Evolutionary conservation across 1,140 invertebrate genomes (phyloP).

Genomic region (Psix sp.): DNA sequence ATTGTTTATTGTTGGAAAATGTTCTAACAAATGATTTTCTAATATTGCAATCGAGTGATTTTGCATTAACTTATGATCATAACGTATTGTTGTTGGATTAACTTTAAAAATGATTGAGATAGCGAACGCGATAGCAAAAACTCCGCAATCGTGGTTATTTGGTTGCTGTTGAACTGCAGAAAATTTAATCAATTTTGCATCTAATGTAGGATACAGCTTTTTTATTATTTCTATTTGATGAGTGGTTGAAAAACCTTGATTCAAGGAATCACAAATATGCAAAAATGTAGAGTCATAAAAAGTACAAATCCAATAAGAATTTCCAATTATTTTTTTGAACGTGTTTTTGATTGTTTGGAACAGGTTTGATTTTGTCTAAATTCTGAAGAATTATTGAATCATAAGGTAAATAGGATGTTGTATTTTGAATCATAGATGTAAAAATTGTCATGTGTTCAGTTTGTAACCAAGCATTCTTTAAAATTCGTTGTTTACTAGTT

Average conservation of each 20-base stretch:
- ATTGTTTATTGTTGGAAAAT: neutral
- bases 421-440: slow-evolving; percentile 7
- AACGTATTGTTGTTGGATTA: too few species aligned
- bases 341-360: neutral
- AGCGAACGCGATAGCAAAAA: too few species aligned
- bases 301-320: slow-evolving; percentile 1
- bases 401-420: slow-evolving; percentile 5
- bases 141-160: too few species aligned
- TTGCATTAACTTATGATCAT: too few species aligned
- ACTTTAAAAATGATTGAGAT: too few species aligned
- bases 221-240: neutral
- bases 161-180: too few species aligned
- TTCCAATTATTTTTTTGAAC: slow-evolving; percentile 9
- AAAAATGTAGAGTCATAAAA: neutral
- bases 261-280: slow-evolving; percentile 7
- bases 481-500: neutral
- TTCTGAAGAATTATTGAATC: neutral
- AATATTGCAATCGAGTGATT: too few species aligned
- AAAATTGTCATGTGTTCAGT: slow-evolving; percentile 3
- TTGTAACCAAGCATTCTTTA: neutral
- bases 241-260: neutral
- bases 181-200: too few species aligned
- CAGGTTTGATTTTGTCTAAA: neutral
- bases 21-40: too few species aligned
- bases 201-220: too few species aligned